Conservation (phyloP, 2,113 vertebrate species). For the Corythoichthys haematopterus region DNA sequence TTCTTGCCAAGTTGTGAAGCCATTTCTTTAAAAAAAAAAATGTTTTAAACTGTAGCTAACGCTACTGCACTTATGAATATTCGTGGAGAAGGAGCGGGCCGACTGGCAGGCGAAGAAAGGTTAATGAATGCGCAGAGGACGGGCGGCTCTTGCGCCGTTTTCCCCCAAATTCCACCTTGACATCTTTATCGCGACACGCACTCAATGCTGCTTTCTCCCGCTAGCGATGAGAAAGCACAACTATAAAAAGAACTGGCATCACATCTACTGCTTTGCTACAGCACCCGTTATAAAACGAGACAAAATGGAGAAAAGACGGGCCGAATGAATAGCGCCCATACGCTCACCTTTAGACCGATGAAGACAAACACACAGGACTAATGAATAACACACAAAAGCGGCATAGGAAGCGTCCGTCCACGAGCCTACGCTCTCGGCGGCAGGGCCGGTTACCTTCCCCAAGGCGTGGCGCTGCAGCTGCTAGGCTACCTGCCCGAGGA, state of each 20-base stretch:
- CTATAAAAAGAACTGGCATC: background rate
- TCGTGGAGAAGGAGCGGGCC: conserved; percentile 33
- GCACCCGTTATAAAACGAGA: too few species aligned
- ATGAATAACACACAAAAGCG: too few species aligned
- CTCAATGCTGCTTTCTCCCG: background rate
- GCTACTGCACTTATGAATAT: conserved; percentile 34
- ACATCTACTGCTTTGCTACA: background rate
- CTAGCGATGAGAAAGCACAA: background rate
- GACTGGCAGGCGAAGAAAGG: conserved; percentile 40
- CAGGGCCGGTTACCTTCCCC: conserved; percentile 95
- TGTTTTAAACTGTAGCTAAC: background rate
- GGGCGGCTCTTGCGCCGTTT: conserved; percentile 21
- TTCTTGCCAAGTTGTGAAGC: too few species aligned
- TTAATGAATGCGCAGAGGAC: conserved; percentile 34
- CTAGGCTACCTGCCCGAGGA: conserved; percentile 91
- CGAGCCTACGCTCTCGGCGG: background rate
- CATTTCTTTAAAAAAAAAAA: too few species aligned
- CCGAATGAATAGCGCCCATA: too few species aligned
- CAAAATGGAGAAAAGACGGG: too few species aligned
- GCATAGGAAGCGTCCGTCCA: too few species aligned
- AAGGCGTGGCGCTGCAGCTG: conserved; percentile 89
- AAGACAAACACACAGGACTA: too few species aligned
- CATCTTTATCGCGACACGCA: conserved; percentile 6
- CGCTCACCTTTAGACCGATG: too few species aligned
- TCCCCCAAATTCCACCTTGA: conserved; percentile 19